Evolutionary conservation across 2,888 invertebrate genomes (phyloP), one percentile per base, ranked within the genome.

Genomic region (Papilio gigon): DNA sequence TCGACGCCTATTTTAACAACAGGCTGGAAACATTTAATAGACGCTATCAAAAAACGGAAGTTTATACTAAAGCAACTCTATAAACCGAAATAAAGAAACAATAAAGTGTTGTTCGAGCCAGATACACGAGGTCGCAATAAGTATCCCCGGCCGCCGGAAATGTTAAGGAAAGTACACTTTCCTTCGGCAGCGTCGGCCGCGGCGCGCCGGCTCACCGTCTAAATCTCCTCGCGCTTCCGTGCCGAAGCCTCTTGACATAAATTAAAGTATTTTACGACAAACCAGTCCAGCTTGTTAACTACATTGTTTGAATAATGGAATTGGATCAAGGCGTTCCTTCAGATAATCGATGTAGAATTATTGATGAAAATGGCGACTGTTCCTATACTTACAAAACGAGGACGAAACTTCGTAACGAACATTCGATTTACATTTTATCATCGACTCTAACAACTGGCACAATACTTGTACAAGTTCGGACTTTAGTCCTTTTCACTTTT

Each of bases 181-280:
- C 62, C 56, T 53, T 53, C 30, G 30, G 27, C 12, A 50, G 14
- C 50, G 50, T 30, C 53, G 30, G 53, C 53, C 53, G 25, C 65
- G 25, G 2, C 20, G 25, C n/a, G 20, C 42, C 17, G 22, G 47
- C 50, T 40, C 67, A 42, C 61, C 30, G 53, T 33, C 62, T 56
- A 62, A 62, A 42, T 40, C 62, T 56, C 67, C 62, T 61, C 22
- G 27, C 47, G 25, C 40, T 67, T 67, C 67, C 62, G 53, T 42
- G 30, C 42, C 42, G 61, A 53, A 50, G 50, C 40, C 37, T 35
- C 67, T 37, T 61, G 40, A 12, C 67, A 67, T 67, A 67, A 60
- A 66, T 65, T 59, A 65, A 25, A 25, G 60, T 30, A 27, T 27
- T 67, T 60, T 61, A 40, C 44, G 35, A 27, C 25, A 59, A 8